These are phyloP conservation scores for Lepidocolaptes lacrymiger DNA, from an alignment of 2,797 vertebrate genomes.

Conservation along the genomic window DNA sequence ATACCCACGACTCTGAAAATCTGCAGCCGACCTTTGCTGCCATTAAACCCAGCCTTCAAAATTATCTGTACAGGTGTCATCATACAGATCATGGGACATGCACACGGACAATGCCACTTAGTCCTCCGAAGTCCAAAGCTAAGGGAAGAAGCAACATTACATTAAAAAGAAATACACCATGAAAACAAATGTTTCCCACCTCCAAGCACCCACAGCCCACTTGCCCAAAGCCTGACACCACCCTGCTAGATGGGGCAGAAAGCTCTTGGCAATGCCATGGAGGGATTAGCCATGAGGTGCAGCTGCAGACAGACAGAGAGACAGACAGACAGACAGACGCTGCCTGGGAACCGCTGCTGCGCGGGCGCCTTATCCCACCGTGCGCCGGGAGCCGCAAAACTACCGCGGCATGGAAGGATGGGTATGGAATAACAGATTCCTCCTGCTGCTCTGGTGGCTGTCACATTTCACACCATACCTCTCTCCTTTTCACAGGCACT, in stretches of 20 bases:
- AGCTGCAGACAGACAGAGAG: not conserved
- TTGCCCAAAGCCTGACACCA: not conserved
- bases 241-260: not conserved
- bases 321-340: not conserved
- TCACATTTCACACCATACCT: conserved; percentile 57
- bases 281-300: not conserved
- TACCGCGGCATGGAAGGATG: not conserved
- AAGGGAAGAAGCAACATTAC: not conserved
- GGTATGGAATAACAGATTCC: conserved; percentile 30
- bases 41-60: not conserved
- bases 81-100: not conserved
- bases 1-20: not conserved
- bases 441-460: conserved; percentile 49
- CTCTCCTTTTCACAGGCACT: conserved; percentile 49
- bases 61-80: not conserved
- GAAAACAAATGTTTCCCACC: not conserved
- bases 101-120: not conserved
- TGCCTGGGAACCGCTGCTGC: not conserved
- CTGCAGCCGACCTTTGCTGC: not conserved
- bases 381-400: not conserved
- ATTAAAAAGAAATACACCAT: not conserved
- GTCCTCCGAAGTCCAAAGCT: not conserved
- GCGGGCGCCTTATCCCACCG: not conserved
- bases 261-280: accelerated
- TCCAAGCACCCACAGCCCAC: not conserved